These are phyloP conservation scores for Rhipidura dahli DNA, from an alignment of 2,113 vertebrate genomes.

Conservation along the genomic window DNA sequence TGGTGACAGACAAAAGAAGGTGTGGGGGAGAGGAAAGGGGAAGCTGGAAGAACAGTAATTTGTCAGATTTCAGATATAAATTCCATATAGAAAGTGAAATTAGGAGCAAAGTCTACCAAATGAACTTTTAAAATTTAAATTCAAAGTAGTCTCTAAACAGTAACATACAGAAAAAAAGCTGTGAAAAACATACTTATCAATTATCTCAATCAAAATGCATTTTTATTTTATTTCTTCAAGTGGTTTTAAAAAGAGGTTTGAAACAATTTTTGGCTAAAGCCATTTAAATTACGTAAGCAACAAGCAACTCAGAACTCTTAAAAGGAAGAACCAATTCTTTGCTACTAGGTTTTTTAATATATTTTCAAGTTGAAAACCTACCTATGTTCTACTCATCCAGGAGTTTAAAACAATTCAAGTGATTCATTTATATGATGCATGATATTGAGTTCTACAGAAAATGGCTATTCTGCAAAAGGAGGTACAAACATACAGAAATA, in stretches of 20 bases:
- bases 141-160: neutral
- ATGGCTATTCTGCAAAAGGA: neutral
- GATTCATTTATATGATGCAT: neutral
- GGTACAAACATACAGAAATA: neutral
- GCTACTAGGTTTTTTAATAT: neutral
- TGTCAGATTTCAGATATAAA: neutral
- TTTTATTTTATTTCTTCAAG: neutral
- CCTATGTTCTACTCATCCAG: neutral
- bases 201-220: neutral
- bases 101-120: neutral
- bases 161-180: neutral
- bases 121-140: neutral
- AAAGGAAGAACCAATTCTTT: neutral
- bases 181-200: accelerated
- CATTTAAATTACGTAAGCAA: neutral
- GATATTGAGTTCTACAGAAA: neutral
- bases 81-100: neutral
- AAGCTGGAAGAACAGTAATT: neutral
- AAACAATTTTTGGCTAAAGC: neutral
- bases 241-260: neutral
- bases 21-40: accelerated
- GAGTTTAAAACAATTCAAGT: neutral
- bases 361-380: neutral
- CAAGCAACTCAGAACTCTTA: neutral
- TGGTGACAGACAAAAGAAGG: neutral